Conservation (phyloP, 2,113 vertebrate genomes). For the Pluvialis apricaria region DNA sequence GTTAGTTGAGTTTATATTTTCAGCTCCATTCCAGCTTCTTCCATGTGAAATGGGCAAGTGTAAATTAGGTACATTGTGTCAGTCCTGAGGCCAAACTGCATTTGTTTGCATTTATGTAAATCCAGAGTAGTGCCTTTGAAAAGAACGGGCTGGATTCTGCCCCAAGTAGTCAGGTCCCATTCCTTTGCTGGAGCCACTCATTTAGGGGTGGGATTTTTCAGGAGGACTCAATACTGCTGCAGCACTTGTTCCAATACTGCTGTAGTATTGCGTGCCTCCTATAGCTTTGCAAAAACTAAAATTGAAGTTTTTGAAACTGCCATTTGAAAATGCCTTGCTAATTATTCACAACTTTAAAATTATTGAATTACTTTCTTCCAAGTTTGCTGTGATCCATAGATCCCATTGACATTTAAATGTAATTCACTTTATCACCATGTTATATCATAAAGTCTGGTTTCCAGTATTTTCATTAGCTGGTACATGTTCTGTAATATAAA, state of each 20-base stretch:
- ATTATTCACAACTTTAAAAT: constrained; percentile 31
- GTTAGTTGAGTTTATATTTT: not conserved
- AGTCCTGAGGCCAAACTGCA: not conserved
- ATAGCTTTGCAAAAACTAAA: not conserved
- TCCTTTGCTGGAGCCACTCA: not conserved
- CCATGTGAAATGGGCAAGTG: not conserved
- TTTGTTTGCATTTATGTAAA: not conserved
- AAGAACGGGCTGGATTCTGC: not conserved
- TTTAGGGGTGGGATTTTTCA: not conserved
- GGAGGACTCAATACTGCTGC: not conserved
- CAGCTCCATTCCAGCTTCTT: not conserved
- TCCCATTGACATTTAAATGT: constrained; percentile 42
- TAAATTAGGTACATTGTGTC: not conserved
- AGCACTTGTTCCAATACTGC: not conserved
- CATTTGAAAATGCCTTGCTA: constrained; percentile 23
- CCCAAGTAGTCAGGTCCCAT: not conserved
- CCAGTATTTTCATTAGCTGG: not conserved
- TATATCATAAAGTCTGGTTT: not conserved
- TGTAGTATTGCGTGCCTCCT: not conserved
- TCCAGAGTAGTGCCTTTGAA: not conserved
- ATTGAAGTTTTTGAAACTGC: too few relatives aligned
- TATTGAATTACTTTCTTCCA: constrained; percentile 7
- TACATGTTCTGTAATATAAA: not conserved
- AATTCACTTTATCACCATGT: constrained; percentile 16
- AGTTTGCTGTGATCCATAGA: not conserved